Base-by-base conservation (phyloP, 2,888 invertebrate species). In the Orthosia incerta region DNA sequence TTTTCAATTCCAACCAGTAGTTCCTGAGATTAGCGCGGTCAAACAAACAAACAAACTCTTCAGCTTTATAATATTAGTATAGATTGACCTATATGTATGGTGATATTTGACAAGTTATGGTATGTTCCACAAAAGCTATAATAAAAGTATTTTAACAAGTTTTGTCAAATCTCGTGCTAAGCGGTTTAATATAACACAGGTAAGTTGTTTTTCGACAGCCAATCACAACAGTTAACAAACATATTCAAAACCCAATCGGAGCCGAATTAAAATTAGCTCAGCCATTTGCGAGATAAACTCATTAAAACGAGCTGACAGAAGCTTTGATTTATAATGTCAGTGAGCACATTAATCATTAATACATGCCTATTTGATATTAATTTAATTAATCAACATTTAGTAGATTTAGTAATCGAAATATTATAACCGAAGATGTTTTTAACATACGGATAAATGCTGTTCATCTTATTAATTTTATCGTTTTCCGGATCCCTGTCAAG, bases 241-340 rank as follows among this genome's bases (percentile, higher is more conserved):
- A 7, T 39, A 39, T 74, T 80, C 39, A 74, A 80, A 77, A 65
- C 45, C 74, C n/a, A 80, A 80, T 78, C 50, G 64, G 31, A 39
- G 46, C 18, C n/a, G 13, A 18, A 68, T 75, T 7, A 50, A 75
- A 80, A 80, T 75, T 75, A 56, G 51, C 55, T 75, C n/a, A 68
- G 68, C 51, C 31, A 20, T 78, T 65, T 20, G 26, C 31, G 65
- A 62, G 57, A 56, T 66, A 82, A 76, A 81, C 61, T 72, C 57
- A 57, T 65, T 82, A 66, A 62, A 72, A 78, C 68, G 45, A 59
- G 56, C 61, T 66, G 82, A 65, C 68, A 62, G 61, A 39, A 31
- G n/a, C 20, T 7, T 39, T 82, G 62, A 82, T 78, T 80, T 62
- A 80, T 82, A 72, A 69, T 55, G 68, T 66, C 68, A 57, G 56